Evolutionary conservation across 2,797 vertebrate genomes (phyloP).

Genomic region (Neopelma chrysocephalum): DNA sequence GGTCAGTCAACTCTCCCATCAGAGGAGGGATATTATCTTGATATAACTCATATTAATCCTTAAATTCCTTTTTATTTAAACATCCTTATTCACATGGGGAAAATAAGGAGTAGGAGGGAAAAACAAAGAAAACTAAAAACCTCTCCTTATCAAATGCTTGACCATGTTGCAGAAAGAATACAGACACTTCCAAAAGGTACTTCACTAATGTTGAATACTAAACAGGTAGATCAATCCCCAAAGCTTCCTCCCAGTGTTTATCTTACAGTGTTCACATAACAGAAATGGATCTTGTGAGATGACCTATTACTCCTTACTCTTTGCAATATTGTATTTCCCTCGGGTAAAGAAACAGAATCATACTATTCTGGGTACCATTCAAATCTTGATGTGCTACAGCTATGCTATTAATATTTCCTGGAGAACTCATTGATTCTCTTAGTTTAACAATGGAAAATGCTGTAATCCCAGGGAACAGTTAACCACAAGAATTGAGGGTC

Average conservation of each 20-base stretch:
- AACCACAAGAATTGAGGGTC: not conserved
- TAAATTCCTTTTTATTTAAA: not conserved
- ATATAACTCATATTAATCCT: not conserved
- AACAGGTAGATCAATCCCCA: not conserved
- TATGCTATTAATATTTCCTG: not conserved
- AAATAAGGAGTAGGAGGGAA: not conserved
- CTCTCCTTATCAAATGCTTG: not conserved
- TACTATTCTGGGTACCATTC: not conserved
- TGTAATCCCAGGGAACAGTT: not conserved
- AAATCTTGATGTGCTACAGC: not conserved
- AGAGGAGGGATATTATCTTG: not conserved
- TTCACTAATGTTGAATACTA: not conserved
- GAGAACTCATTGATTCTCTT: not conserved
- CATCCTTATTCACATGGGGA: not conserved
- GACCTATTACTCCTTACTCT: not conserved
- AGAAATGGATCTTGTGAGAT: not conserved
- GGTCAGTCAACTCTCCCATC: not conserved
- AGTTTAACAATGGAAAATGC: not conserved
- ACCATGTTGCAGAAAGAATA: not conserved
- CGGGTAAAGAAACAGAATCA: not conserved
- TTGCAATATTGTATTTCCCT: not conserved
- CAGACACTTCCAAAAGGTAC: not conserved
- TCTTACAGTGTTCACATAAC: not conserved
- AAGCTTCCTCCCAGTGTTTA: not conserved
- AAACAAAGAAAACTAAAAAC: not conserved